Evolutionary conservation across 2,113 vertebrate species (phyloP).

Genomic region (Atlantisia rogersi): DNA sequence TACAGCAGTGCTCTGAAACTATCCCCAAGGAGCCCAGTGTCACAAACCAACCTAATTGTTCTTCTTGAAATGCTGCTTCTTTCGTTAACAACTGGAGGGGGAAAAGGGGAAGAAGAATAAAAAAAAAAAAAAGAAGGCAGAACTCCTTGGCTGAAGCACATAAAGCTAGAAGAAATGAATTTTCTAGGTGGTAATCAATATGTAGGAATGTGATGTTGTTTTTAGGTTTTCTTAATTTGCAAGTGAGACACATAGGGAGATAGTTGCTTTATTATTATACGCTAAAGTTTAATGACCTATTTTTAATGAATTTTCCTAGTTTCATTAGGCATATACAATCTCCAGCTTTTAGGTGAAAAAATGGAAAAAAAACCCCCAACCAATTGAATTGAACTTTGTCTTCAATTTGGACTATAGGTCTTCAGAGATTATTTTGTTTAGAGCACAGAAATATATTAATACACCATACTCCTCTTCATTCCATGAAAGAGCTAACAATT

Average conservation of each 20-base stretch:
- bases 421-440: background rate
- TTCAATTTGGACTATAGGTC: background rate
- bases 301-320: conserved; percentile 56
- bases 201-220: conserved; percentile 48
- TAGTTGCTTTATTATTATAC: conserved; percentile 64
- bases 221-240: conserved; percentile 67
- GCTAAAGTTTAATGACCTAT: conserved; percentile 29
- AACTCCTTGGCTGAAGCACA: conserved; percentile 35
- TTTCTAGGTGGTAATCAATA: conserved; percentile 67
- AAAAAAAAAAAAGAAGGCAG: background rate
- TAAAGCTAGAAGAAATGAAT: conserved; percentile 44
- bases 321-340: conserved; percentile 1
- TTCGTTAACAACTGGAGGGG: conserved; percentile 23
- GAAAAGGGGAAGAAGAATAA: background rate
- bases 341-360: background rate
- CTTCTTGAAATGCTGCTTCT: conserved; percentile 58
- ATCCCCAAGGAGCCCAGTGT: conserved; percentile 44
- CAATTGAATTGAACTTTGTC: background rate
- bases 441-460: background rate
- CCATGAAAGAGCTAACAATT: background rate
- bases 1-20: conserved; percentile 51
- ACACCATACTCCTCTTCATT: background rate
- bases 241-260: conserved; percentile 33
- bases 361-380: background rate
- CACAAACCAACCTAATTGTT: conserved; percentile 66